Percentiles rank a stretch among this genome's conserved stretches.
Conservation (phyloP, 2,797 vertebrate genomes). For the Bradypodion pumilum region DNA sequence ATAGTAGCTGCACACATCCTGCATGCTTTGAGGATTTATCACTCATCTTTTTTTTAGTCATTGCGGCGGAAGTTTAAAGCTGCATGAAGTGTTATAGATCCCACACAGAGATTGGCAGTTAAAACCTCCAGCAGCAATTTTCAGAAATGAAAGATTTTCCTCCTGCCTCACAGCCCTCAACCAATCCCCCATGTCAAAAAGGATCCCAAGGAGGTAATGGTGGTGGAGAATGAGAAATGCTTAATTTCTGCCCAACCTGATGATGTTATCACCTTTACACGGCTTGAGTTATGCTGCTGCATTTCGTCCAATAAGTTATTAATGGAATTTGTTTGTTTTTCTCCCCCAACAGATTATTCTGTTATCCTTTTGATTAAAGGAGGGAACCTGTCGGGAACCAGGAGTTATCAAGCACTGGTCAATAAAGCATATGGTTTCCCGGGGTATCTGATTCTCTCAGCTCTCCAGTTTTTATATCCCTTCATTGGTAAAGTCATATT, state of each 20-base stretch:
- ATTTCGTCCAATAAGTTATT: neutral
- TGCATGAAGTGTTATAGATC: neutral
- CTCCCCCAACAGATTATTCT: constrained; percentile 86
- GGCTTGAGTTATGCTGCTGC: neutral
- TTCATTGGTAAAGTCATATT: constrained; percentile 87
- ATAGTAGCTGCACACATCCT: constrained; percentile 2
- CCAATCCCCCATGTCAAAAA: no score
- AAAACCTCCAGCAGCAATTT: neutral
- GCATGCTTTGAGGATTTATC: neutral
- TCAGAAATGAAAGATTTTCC: neutral
- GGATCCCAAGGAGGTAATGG: no score
- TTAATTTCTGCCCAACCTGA: neutral
- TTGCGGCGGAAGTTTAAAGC: neutral
- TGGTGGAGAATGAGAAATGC: neutral
- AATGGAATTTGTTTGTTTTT: constrained; percentile 49
- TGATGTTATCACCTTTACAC: neutral
- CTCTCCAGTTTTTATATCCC: constrained; percentile 94
- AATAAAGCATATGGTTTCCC: constrained; percentile 86
- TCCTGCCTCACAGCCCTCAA: no score
- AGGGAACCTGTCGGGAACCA: constrained; percentile 86
- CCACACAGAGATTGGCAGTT: neutral
- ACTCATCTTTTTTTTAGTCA: constrained; percentile 12
- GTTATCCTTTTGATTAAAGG: constrained; percentile 93
- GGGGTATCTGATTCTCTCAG: constrained; percentile 88
- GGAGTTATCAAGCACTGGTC: constrained; percentile 92